Conservation (phyloP, 2,113 vertebrate genomes). For the Noctilio leporinus region DNA sequence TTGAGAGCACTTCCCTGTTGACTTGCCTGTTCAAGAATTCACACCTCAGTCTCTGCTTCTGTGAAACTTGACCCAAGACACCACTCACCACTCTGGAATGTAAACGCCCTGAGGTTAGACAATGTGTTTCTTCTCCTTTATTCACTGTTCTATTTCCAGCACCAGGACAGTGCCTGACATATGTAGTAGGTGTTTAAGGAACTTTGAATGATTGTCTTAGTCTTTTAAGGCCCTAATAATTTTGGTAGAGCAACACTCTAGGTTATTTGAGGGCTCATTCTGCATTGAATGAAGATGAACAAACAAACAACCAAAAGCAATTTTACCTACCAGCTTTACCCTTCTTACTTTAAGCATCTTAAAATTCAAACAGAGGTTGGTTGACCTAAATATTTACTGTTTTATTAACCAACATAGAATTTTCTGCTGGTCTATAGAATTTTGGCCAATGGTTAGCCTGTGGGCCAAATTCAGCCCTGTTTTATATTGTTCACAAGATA, state of each 20-base stretch:
- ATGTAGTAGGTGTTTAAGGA: neutral
- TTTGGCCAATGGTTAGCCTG: neutral
- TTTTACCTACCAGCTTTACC: neutral
- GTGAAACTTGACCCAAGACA: neutral
- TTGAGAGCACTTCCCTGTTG: neutral
- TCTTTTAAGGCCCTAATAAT: neutral
- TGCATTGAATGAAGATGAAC: neutral
- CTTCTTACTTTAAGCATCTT: neutral
- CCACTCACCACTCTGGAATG: neutral
- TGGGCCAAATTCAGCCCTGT: neutral
- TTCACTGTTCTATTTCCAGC: neutral
- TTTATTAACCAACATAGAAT: neutral
- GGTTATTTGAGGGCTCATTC: neutral
- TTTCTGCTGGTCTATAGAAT: neutral
- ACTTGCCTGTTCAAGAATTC: neutral
- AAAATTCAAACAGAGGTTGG: neutral
- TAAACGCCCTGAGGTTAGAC: neutral
- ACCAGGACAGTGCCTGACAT: neutral
- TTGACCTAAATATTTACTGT: neutral
- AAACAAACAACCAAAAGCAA: neutral
- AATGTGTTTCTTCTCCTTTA: neutral
- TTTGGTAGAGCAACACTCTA: neutral
- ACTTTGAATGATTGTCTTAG: neutral
- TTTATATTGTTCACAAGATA: neutral
- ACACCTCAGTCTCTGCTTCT: neutral